These are phyloP conservation scores for Drosophila repleta DNA, from an alignment of 1,140 invertebrate species.

Conservation along the genomic window DNA sequence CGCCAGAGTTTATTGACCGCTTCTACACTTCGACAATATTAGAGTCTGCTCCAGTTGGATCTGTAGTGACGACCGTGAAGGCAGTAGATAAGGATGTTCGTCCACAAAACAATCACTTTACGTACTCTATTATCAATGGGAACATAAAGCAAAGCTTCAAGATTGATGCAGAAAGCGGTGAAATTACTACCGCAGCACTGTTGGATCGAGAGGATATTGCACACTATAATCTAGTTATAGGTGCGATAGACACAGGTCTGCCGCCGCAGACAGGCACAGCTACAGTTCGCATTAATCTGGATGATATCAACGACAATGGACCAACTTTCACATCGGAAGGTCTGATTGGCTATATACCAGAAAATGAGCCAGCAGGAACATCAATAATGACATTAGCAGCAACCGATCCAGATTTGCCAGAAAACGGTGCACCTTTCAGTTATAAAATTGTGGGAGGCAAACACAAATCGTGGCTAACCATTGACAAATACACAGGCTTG, in stretches of 20 bases:
- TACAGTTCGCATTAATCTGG: conserved; percentile 88
- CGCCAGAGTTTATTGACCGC: conserved; percentile 93
- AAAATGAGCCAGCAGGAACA: conserved; percentile 94
- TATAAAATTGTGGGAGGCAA: conserved; percentile 92
- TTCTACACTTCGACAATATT: conserved; percentile 91
- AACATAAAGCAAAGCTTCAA: conserved; percentile 93
- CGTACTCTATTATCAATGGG: conserved; percentile 94
- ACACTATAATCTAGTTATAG: conserved; percentile 92
- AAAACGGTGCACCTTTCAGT: conserved; percentile 95
- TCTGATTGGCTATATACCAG: conserved; percentile 90
- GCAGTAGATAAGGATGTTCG: conserved; percentile 96
- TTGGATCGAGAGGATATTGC: conserved; percentile 93
- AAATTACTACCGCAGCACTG: conserved; percentile 90
- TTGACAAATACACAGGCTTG: conserved; percentile 90
- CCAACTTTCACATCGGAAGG: conserved; percentile 91
- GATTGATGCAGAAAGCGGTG: conserved; percentile 93
- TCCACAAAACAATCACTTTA: conserved; percentile 96
- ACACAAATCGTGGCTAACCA: conserved; percentile 86
- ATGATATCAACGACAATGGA: conserved; percentile 97
- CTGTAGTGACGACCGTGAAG: conserved; percentile 91
- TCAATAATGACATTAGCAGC: conserved; percentile 93
- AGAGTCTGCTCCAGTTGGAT: conserved; percentile 90
- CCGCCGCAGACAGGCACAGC: conserved; percentile 95
- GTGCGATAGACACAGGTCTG: conserved; percentile 94
- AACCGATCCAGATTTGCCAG: conserved; percentile 94